These are phyloP conservation scores for Drosophila baimaii DNA, from an alignment of 1,140 invertebrate genomes.

Conservation along the genomic window DNA sequence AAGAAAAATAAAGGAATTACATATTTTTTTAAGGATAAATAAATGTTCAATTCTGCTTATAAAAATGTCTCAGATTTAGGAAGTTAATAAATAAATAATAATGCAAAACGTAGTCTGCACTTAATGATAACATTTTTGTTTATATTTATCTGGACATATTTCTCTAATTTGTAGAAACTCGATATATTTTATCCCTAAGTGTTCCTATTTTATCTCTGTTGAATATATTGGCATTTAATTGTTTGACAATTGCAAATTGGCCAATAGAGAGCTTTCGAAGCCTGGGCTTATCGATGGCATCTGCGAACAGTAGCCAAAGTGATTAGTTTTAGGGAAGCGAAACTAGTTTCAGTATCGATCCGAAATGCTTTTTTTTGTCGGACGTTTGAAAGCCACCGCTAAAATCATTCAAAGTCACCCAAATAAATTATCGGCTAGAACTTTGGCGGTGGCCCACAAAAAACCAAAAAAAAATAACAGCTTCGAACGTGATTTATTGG, in stretches of 20 bases:
- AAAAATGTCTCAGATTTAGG: not conserved
- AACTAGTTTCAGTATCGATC: constrained; percentile 41
- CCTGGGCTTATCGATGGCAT: constrained; percentile 45
- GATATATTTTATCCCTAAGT: not conserved
- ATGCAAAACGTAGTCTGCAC: not conserved
- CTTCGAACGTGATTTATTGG: constrained; percentile 69
- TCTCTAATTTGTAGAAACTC: too few species aligned
- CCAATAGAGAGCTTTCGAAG: constrained; percentile 15
- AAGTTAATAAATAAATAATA: too few species aligned
- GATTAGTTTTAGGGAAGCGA: constrained; percentile 49
- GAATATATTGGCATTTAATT: constrained; percentile 77
- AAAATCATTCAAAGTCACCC: constrained; percentile 64
- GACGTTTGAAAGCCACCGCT: constrained; percentile 56
- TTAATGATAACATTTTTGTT: not conserved
- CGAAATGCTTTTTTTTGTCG: constrained; percentile 3
- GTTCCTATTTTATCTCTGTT: constrained; percentile 1
- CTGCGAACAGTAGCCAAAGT: constrained; percentile 61
- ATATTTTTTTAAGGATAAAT: not conserved
- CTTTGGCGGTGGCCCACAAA: constrained; percentile 51
- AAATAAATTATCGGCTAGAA: constrained; percentile 66
- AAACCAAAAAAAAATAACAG: constrained; percentile 14
- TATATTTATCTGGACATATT: not conserved
- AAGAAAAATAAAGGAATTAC: not conserved
- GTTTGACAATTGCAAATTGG: constrained; percentile 66
- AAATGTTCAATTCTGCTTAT: not conserved